These are phyloP conservation scores for Bolinopsis microptera DNA, from an alignment of 37 sponge, comb jelly and placozoan genomes.

Conservation along the genomic window DNA sequence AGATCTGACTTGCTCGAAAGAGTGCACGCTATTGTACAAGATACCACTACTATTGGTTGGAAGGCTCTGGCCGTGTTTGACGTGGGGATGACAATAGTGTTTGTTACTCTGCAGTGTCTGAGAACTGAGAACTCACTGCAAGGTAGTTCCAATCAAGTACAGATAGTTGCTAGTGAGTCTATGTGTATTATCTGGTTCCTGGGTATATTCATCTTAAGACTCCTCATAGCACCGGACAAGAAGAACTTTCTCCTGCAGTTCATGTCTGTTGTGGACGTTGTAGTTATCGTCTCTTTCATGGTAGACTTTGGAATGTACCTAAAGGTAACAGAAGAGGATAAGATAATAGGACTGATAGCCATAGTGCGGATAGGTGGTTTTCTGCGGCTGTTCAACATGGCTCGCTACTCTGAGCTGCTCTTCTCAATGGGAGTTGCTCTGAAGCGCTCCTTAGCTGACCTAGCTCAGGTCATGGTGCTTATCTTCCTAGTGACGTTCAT, in stretches of 20 bases:
- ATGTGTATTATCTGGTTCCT: conserved; percentile 37
- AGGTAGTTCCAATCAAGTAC: background rate
- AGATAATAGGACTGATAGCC: background rate
- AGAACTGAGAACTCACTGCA: background rate
- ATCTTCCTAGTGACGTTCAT: conserved; percentile 46
- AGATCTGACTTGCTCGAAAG: background rate
- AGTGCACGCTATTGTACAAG: background rate
- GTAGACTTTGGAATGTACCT: background rate
- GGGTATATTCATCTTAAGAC: background rate
- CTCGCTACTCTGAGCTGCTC: conserved; percentile 4
- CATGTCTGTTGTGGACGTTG: background rate
- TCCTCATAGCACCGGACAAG: conserved; percentile 5
- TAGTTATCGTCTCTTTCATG: background rate
- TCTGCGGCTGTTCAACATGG: conserved; percentile 26
- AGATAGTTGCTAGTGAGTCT: background rate
- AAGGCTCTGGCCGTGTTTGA: conserved; percentile 11
- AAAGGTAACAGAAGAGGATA: background rate
- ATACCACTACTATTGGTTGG: background rate
- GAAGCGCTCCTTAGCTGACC: conserved; percentile 5
- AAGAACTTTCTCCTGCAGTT: background rate
- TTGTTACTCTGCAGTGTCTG: conserved; percentile 14
- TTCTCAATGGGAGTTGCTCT: conserved; percentile 35
- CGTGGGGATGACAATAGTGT: background rate
- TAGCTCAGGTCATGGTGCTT: conserved; percentile 27
- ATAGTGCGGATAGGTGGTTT: background rate